These are phyloP conservation scores for Passer domesticus DNA, from an alignment of 2,113 vertebrate species.

Conservation along the genomic window DNA sequence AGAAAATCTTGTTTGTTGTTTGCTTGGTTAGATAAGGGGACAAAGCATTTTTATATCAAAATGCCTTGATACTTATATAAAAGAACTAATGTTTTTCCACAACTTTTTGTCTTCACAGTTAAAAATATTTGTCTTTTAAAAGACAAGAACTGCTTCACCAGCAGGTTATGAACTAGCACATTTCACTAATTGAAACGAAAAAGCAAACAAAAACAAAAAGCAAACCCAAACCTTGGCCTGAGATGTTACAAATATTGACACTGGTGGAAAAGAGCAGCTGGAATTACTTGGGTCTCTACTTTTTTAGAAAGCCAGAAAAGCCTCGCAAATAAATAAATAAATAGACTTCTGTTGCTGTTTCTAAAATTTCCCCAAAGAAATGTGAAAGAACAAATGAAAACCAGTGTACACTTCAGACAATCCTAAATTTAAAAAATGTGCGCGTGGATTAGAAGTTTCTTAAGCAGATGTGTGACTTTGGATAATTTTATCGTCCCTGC, in stretches of 20 bases:
- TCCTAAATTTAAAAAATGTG: conserved; percentile 48
- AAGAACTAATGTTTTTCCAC: not conserved
- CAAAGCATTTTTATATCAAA: not conserved
- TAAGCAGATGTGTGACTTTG: not conserved
- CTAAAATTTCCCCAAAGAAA: conserved; percentile 36
- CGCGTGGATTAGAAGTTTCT: not conserved
- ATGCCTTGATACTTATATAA: not conserved
- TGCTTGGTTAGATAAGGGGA: not conserved
- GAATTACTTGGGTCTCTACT: conserved; percentile 50
- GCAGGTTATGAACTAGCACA: not conserved
- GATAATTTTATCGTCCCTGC: not conserved
- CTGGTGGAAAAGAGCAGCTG: conserved; percentile 52
- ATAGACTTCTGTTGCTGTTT: conserved; percentile 2
- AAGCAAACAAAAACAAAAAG: not conserved
- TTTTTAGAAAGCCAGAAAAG: conserved; percentile 28
- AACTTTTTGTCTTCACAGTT: not conserved
- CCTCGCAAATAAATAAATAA: conserved; percentile 51
- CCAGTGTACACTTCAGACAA: conserved; percentile 40
- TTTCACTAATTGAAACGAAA: not conserved
- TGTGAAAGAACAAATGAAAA: conserved; percentile 45
- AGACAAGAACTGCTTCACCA: not conserved
- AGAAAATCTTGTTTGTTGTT: not conserved
- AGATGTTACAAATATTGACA: conserved; percentile 43
- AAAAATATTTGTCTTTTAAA: not conserved
- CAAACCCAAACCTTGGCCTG: not conserved